Conservation (phyloP, 2,888 invertebrate species). For the Callimorpha dominula region DNA sequence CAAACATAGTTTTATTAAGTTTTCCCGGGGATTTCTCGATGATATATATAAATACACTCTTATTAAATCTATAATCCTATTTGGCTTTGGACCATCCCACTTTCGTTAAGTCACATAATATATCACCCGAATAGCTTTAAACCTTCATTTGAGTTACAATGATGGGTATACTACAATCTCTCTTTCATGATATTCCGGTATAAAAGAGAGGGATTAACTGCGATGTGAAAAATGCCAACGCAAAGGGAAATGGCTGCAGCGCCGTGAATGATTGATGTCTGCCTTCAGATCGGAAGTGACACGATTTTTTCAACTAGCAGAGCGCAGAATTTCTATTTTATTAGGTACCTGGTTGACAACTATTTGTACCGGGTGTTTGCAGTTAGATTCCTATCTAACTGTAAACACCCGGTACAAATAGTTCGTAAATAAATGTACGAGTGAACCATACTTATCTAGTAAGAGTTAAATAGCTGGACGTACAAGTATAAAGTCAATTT, state of each 20-base stretch:
- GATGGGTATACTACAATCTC: slow-evolving; percentile 3
- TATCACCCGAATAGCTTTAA: not conserved
- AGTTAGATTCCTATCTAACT: too few species aligned
- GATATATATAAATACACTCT: too few species aligned
- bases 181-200: slow-evolving; percentile 14
- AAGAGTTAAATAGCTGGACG: too few species aligned
- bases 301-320: slow-evolving; percentile 7
- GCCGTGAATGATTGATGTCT: slow-evolving; percentile 23
- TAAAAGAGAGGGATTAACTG: slow-evolving; percentile 23
- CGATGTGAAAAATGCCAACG: slow-evolving; percentile 17
- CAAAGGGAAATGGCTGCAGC: slow-evolving; percentile 13
- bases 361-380: too few species aligned
- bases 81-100: not conserved
- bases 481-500: too few species aligned
- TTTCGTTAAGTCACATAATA: not conserved
- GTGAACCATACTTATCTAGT: too few species aligned
- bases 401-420: not conserved
- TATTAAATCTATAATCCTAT: too few species aligned
- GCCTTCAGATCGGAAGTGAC: not conserved
- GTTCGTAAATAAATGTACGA: too few species aligned
- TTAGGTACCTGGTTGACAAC: not conserved
- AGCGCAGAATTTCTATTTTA: slow-evolving; percentile 8
- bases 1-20: too few species aligned
- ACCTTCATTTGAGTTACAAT: slow-evolving; percentile 9
- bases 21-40: too few species aligned